phyloP scores from a whole-genome alignment of 1,140 invertebrate species.

The Euura saliciscinereae region DNA sequence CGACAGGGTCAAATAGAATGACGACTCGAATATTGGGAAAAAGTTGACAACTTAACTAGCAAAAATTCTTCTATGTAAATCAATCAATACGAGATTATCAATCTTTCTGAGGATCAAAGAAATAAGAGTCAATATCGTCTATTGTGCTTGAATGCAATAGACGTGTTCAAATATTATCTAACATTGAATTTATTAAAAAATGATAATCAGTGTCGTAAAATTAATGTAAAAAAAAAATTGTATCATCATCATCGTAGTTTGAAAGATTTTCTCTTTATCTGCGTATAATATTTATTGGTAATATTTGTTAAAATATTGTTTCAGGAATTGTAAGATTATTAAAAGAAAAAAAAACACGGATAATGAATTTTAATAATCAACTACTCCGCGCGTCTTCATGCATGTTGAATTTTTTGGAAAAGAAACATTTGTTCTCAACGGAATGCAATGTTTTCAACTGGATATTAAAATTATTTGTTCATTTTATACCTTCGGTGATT shows the following conservation, averaged over 20 bases:
- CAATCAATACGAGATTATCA: not conserved
- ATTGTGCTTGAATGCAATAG: not conserved
- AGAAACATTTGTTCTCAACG: no score
- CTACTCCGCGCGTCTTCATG: no score
- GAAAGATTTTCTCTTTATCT: not conserved
- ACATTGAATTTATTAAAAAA: not conserved
- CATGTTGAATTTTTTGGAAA: no score
- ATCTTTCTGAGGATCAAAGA: not conserved
- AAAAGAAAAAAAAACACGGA: not conserved
- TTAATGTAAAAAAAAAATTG: not conserved
- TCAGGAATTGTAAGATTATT: slow-evolving; percentile 5
- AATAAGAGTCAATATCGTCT: not conserved
- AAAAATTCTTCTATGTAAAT: not conserved
- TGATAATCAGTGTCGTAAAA: not conserved
- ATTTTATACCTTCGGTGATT: no score
- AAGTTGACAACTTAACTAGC: not conserved
- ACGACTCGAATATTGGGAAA: not conserved
- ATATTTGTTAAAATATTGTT: not conserved
- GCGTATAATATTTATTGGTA: not conserved
- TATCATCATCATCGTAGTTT: not conserved
- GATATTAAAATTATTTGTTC: no score
- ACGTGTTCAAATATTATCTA: not conserved
- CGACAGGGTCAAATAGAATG: not conserved
- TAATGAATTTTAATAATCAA: no score
- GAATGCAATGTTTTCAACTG: no score